Conservation (phyloP, 2,797 vertebrate genomes). For the Enteromius unitaeniatus region DNA sequence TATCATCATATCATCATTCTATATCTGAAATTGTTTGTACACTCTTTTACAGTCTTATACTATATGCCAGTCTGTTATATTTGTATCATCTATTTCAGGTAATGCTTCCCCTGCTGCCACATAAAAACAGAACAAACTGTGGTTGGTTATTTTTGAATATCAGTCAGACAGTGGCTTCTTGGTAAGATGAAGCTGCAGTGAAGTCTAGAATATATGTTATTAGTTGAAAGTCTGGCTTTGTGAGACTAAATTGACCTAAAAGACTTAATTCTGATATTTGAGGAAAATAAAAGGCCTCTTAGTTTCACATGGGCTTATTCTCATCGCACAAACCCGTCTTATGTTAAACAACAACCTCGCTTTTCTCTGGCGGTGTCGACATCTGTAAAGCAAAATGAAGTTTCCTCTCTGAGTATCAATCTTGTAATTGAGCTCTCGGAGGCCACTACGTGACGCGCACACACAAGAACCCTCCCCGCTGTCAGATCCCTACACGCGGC, state of each 20-base stretch:
- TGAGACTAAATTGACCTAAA: background rate
- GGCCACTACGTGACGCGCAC: slow-evolving; percentile 78
- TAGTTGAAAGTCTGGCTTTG: slow-evolving; percentile 33
- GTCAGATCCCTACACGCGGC: slow-evolving; percentile 47
- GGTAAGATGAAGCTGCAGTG: background rate
- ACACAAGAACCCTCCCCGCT: slow-evolving; percentile 70
- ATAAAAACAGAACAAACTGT: background rate
- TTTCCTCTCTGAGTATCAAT: slow-evolving; percentile 83
- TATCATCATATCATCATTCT: background rate
- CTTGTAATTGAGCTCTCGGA: slow-evolving; percentile 83
- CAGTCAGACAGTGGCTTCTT: slow-evolving; percentile 1
- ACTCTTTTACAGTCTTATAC: background rate
- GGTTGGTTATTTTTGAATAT: slow-evolving; percentile 3
- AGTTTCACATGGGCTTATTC: slow-evolving; percentile 53
- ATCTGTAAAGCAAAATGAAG: slow-evolving; percentile 85
- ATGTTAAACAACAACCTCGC: slow-evolving; percentile 75
- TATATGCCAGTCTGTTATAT: background rate
- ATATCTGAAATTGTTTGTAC: background rate
- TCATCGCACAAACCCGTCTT: slow-evolving; percentile 66
- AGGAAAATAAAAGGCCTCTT: slow-evolving; percentile 54
- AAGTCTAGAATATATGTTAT: slow-evolving; percentile 12
- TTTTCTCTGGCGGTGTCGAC: slow-evolving; percentile 75
- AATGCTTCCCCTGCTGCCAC: background rate
- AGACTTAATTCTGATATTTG: slow-evolving; percentile 34
- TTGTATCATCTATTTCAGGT: background rate